These are phyloP conservation scores for Danionella cerebrum DNA, from an alignment of 2,113 vertebrate species.

Conservation along the genomic window DNA sequence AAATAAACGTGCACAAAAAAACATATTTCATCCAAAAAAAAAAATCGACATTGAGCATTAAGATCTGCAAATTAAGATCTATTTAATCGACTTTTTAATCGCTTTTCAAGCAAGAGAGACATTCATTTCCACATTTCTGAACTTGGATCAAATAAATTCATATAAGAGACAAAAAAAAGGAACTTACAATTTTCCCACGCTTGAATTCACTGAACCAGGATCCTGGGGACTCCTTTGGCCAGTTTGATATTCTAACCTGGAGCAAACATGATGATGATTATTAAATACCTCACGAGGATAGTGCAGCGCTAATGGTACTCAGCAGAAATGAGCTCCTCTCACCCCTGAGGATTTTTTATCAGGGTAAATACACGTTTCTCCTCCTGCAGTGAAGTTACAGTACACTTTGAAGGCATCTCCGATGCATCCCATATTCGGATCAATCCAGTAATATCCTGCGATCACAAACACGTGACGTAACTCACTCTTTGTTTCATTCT, in stretches of 20 bases:
- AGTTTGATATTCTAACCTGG: slow-evolving; percentile 91
- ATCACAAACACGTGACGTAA: background rate
- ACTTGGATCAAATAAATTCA: background rate
- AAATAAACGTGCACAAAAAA: too few species aligned
- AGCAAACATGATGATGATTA: background rate
- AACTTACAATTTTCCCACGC: slow-evolving; percentile 92
- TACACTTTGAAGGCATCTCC: slow-evolving; percentile 93
- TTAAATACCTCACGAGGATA: background rate
- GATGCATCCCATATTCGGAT: slow-evolving; percentile 95
- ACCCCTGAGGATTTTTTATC: slow-evolving; percentile 94
- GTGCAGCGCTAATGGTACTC: background rate
- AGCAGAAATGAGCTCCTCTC: slow-evolving; percentile 51
- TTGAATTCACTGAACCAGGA: slow-evolving; percentile 99
- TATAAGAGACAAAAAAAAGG: background rate
- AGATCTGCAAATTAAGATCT: too few species aligned
- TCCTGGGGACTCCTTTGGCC: slow-evolving; percentile 92
- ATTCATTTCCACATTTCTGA: background rate
- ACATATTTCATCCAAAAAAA: too few species aligned
- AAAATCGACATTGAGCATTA: too few species aligned
- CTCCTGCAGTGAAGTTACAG: slow-evolving; percentile 95
- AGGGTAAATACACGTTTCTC: slow-evolving; percentile 93
- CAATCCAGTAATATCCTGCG: slow-evolving; percentile 93
- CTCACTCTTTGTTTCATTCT: too few species aligned
- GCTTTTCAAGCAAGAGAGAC: background rate
- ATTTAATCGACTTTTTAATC: background rate